Evolutionary conservation across 2,113 vertebrate genomes (phyloP).

Genomic region (Setophaga petechia): DNA sequence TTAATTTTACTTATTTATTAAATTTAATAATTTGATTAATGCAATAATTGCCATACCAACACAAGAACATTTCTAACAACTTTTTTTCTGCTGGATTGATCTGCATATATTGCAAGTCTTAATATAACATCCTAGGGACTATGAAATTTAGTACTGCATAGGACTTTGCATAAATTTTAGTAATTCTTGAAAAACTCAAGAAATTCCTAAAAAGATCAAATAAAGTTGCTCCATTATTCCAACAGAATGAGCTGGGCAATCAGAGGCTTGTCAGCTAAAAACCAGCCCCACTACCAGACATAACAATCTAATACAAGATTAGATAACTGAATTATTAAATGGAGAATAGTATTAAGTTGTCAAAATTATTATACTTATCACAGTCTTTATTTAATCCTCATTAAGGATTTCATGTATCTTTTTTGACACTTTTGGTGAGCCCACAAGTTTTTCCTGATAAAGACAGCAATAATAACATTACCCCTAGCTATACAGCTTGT

Average conservation of each 20-base stretch:
- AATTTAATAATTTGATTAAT: neutral
- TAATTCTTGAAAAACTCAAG: neutral
- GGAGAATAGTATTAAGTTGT: neutral
- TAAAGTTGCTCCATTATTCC: neutral
- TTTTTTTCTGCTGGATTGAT: neutral
- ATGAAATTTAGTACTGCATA: neutral
- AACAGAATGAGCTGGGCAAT: neutral
- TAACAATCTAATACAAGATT: neutral
- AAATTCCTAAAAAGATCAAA: neutral
- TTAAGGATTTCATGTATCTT: neutral
- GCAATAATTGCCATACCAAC: neutral
- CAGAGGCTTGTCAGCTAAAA: neutral
- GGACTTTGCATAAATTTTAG: neutral
- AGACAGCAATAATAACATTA: neutral
- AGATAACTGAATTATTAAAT: neutral
- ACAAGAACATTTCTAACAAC: neutral
- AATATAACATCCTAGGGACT: neutral
- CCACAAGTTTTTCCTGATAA: neutral
- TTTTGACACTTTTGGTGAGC: neutral
- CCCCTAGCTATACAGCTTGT: neutral
- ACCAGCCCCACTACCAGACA: neutral
- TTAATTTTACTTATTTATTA: neutral
- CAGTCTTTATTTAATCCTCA: neutral
- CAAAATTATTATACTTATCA: neutral
- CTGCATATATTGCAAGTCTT: neutral